Conservation (phyloP, 2,888 invertebrate genomes). For the Eristalinus sepulchralis region DNA sequence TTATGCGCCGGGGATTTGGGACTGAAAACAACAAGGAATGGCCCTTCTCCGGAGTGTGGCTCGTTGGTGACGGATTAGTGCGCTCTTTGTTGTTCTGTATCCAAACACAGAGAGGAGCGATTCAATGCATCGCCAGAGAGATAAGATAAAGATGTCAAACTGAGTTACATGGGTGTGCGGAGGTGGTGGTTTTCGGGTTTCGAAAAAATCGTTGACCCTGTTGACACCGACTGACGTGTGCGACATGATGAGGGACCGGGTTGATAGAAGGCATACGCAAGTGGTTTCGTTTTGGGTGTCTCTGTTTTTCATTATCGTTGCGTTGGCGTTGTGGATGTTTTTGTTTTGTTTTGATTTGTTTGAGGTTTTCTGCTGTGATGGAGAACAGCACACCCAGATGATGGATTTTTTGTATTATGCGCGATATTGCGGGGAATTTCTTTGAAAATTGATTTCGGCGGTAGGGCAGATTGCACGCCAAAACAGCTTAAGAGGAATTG, state of each 20-base stretch:
- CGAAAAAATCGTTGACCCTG: background rate
- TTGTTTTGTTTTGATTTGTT: background rate
- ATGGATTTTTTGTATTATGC: too few species aligned
- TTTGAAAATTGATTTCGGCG: too few species aligned
- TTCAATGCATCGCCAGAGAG: background rate
- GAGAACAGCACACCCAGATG: too few species aligned
- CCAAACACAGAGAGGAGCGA: background rate
- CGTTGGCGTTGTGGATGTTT: background rate
- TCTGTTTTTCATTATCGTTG: background rate
- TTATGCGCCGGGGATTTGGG: background rate
- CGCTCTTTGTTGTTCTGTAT: conserved; percentile 9
- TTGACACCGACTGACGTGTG: background rate
- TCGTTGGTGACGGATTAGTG: conserved; percentile 5
- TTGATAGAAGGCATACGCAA: background rate
- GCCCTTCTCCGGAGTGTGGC: too few species aligned
- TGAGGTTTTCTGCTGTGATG: background rate
- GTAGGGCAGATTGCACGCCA: too few species aligned
- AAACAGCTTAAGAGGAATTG: too few species aligned
- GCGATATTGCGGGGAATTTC: too few species aligned
- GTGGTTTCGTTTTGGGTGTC: background rate
- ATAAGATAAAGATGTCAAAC: conserved; percentile 1
- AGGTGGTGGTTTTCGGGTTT: background rate
- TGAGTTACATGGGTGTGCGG: background rate
- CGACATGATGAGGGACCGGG: background rate
- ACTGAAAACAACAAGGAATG: conserved; percentile 3